Conservation (phyloP, 2,797 vertebrate genomes). For the Gymnodraco acuticeps region DNA sequence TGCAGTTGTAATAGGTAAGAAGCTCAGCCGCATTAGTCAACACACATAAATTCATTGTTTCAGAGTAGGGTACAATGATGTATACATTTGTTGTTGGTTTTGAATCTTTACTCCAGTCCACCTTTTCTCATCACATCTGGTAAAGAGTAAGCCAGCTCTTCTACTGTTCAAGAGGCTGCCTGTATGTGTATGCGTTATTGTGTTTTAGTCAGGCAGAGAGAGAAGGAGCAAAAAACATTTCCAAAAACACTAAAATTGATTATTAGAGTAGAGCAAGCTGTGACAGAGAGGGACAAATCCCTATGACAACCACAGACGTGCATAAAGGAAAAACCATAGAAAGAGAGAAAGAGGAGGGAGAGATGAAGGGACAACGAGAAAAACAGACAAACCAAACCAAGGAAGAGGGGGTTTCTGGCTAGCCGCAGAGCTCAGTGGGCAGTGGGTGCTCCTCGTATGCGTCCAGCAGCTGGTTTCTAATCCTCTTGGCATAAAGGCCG, state of each 20-base stretch:
- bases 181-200: conserved; percentile 3
- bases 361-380: conserved; percentile 16
- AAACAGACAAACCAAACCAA: conserved; percentile 23
- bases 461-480: conserved; percentile 85
- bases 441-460: conserved; percentile 63
- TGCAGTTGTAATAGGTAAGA: neutral
- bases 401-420: conserved; percentile 41
- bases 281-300: conserved; percentile 72
- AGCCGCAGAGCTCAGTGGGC: conserved; percentile 46
- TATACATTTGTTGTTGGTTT: conserved; percentile 15
- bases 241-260: conserved; percentile 78
- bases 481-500: conserved; percentile 83
- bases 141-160: conserved; percentile 28
- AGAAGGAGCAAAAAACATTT: conserved; percentile 52
- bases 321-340: conserved; percentile 63
- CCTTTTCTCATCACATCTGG: conserved; percentile 33
- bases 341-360: conserved; percentile 22
- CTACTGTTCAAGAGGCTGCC: conserved; percentile 45
- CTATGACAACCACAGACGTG: conserved; percentile 58
- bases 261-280: conserved; percentile 72
- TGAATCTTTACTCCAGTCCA: conserved; percentile 1
- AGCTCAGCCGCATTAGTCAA: neutral
- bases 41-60: neutral
- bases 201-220: conserved; percentile 27
- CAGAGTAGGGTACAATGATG: neutral